These are phyloP conservation scores for Pomacea maculata DNA, from an alignment of 1,140 invertebrate genomes.

Conservation along the genomic window DNA sequence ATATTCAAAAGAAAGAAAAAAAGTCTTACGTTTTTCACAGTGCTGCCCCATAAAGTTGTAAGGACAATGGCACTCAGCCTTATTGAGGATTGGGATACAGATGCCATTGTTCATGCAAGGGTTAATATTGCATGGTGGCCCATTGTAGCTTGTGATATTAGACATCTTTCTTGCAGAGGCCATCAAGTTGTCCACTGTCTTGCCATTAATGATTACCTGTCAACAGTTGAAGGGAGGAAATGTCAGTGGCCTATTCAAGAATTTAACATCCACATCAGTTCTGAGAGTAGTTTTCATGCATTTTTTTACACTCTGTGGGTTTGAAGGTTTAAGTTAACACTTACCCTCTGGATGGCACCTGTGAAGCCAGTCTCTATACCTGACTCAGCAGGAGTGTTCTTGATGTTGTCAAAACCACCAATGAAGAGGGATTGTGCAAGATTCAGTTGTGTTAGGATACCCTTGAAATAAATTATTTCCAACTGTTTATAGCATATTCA, in stretches of 20 bases:
- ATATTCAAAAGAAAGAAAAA: background rate
- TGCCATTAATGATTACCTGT: constrained; percentile 75
- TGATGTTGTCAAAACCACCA: constrained; percentile 80
- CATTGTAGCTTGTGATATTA: constrained; percentile 74
- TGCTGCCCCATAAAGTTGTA: constrained; percentile 74
- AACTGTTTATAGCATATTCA: background rate
- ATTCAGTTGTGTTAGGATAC: constrained; percentile 83
- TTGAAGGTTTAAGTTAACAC: background rate
- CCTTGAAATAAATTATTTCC: constrained; percentile 63
- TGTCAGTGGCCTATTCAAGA: background rate
- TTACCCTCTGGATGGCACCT: constrained; percentile 85
- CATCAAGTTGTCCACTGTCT: constrained; percentile 68
- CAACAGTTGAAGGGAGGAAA: constrained; percentile 11
- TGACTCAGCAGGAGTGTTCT: constrained; percentile 77
- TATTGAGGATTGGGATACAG: constrained; percentile 78
- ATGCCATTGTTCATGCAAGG: constrained; percentile 81
- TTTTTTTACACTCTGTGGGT: no score
- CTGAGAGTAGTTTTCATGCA: no score
- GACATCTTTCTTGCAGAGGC: constrained; percentile 58
- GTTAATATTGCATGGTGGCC: constrained; percentile 74
- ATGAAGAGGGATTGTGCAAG: constrained; percentile 80
- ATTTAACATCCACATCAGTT: background rate
- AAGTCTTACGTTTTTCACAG: constrained; percentile 77
- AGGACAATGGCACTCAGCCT: constrained; percentile 78
- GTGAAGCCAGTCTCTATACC: constrained; percentile 79